Evolutionary conservation across 2,888 invertebrate species (phyloP), one percentile per base, ranked within the genome.

Genomic region (Panorpa germanica): DNA sequence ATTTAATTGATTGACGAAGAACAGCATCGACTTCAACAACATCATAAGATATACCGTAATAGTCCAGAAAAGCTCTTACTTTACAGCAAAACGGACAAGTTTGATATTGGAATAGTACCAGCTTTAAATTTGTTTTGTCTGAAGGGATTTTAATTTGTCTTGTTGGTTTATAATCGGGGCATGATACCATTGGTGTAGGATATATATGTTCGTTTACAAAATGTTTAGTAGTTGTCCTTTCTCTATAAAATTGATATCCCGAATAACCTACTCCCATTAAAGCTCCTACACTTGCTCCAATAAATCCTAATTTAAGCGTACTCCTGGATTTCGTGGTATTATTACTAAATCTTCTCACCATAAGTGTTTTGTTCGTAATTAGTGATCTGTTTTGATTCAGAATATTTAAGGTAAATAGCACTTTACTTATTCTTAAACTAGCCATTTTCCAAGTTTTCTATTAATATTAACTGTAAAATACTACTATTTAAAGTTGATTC

Each of bases 21-120:
- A 98, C 88, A 7, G 96, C 93, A 54, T 98, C 91, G 0, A 98
- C 96, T 60, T 98, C 96, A 3, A 98, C 80, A 5, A 98, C 68
- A 42, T 96, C 80, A 50, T 98, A 98, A 1, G 85, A 82, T 33
- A 96, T 68, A 2, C 95, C 93, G 50, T 78, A 71, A 42, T 77
- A 88, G 53, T 98, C 95, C 8, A 98, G 59, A 50, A 78, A 83
- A 1, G 86, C 77, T 34, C 93, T 64, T 11, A 78, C 78, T 62
- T 95, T 96, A 48, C 91, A 93, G 54, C 95, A 95, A 53, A 95
- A 96, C 2, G 96, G 96, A 47, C 96, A 98, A 1, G 91, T 91
- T 45, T 91, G 82, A 49, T 91, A 98, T 59, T 98, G 98, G 48
- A 83, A 98, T 11, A 98, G 59, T 1, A 83, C 76, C 25, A 98